Base-by-base conservation (phyloP, 2,113 vertebrate species). In the Dendropsophus ebraccatus region DNA sequence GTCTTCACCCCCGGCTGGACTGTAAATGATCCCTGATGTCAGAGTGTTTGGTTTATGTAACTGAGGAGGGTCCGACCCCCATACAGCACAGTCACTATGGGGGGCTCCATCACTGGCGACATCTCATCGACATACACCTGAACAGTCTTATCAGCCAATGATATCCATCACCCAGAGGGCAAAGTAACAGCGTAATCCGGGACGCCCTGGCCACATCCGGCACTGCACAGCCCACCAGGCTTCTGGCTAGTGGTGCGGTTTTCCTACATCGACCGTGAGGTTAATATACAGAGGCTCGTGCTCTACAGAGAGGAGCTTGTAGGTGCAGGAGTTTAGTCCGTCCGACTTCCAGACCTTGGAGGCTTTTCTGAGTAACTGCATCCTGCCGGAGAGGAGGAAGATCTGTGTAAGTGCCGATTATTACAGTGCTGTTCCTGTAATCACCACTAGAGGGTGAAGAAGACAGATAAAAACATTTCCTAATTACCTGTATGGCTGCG, bases 281-380 rank as follows among this genome's bases (percentile, higher is more conserved):
- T 99, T 99, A 82, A 95, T 77, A 74, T 97, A 99, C 4, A 98
- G 91, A 10, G 92, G 94, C n/a, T 91, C 91, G 74, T 95, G 93
- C 86, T 96, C 92, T 79, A 96, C 82, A 0, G 96, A 96, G 14
- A 97, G 83, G 35, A 94, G 92, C 74, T 94, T 94, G 83, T 99
- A 99, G 0, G 90, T 92, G 88, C 98, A 99, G 70, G 94, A 96
- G 56, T 94, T 97, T 54, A 99, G 92, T 21, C 98, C 98, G 0
- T 99, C 97, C 45, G 87, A 96, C 83, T 87, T 95, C 97, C 97
- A 99, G 0, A 91, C 94, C 77, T 87, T 92, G 2, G 92, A 87
- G 0, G 96, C 96, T 78, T 93, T 94, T 70, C 90, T 91, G 45
- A 99, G 91, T 83, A 99, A 91, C 82, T 89, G 95, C 97, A 99